Conservation (phyloP, 2,888 invertebrate species). For the Tipula helvola region DNA sequence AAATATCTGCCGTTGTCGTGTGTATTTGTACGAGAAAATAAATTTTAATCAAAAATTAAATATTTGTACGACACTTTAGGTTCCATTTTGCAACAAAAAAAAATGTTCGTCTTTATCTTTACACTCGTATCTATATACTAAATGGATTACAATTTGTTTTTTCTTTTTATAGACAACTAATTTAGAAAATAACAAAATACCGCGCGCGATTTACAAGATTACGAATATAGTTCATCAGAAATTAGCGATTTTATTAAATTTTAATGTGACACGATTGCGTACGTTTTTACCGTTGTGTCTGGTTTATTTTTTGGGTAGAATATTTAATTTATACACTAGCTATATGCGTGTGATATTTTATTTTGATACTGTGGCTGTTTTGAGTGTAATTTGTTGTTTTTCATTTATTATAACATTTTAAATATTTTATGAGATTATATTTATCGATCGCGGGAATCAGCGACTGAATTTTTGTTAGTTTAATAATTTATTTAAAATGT, state of each 20-base stretch:
- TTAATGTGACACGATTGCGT: neutral
- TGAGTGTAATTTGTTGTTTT: neutral
- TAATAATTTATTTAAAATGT: neutral
- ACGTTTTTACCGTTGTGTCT: neutral
- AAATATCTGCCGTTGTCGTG: neutral
- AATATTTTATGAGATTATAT: neutral
- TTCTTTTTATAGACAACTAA: neutral
- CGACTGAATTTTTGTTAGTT: neutral
- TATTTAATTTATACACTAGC: neutral
- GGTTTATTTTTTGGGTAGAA: neutral
- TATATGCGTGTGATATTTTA: neutral
- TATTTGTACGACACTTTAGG: neutral
- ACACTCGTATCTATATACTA: neutral
- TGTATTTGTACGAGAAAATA: neutral
- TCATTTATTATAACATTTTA: neutral
- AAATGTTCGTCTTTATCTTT: neutral
- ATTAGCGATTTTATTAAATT: neutral
- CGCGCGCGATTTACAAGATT: neutral
- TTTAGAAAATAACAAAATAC: neutral
- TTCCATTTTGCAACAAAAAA: neutral
- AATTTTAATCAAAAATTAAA: constrained; percentile 1
- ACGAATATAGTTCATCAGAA: neutral
- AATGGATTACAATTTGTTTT: neutral
- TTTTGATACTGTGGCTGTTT: neutral
- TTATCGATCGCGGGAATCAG: neutral